Base-by-base conservation (phyloP, 2,797 vertebrate species). In the Dryobates pubescens region DNA sequence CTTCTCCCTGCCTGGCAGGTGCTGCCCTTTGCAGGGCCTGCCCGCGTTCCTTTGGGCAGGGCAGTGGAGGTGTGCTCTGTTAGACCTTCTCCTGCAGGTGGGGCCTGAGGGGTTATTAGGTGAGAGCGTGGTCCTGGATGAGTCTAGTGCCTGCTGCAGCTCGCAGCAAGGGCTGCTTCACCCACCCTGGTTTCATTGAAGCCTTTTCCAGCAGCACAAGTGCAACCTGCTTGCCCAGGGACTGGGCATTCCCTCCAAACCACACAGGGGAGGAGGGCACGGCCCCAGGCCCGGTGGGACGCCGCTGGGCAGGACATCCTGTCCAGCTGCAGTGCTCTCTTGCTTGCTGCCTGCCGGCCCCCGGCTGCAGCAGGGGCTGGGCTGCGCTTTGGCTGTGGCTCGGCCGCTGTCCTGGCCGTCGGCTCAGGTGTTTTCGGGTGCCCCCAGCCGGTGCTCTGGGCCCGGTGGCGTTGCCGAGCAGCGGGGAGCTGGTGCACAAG, bases 221-320 rank as follows among this genome's bases (percentile, higher is more conserved):
- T 24, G 12, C 49, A 78, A 8, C 78, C 69, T 82, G 1, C 10
- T 8, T 67, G 79, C 59, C 61, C 38, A 10, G 30, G 64, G 38
- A 11, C 30, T 41, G 83, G 61, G 45, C 65, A 22, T 89, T 91
- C 73, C 73, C 80, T 86, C 68, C 73, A 51, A 13, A 36, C 22
- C 27, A 7, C 0, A 0, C 4, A 0, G 16, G 34, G 63, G 43
- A 86, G 34, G 69, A 51, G 51, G 58, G 41, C 4, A 0, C 12
- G 10, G 64, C 58, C 75, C 64, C 30, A 0, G 0, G 7, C 30
- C 30, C 1, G 0, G 62, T 23, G 61, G 34, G 78, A 20, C 0
- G 0, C 85, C 79, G 61, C 71, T 82, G 75, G 34, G 43, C 67
- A 43, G 68, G 57, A 53, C 64, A 11, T 45, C 1, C 6, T 49